Percentiles rank a stretch among this genome's conserved stretches.
These are phyloP conservation scores for Pelochelys cantorii DNA, from an alignment of 2,797 vertebrate genomes.

Conservation along the genomic window DNA sequence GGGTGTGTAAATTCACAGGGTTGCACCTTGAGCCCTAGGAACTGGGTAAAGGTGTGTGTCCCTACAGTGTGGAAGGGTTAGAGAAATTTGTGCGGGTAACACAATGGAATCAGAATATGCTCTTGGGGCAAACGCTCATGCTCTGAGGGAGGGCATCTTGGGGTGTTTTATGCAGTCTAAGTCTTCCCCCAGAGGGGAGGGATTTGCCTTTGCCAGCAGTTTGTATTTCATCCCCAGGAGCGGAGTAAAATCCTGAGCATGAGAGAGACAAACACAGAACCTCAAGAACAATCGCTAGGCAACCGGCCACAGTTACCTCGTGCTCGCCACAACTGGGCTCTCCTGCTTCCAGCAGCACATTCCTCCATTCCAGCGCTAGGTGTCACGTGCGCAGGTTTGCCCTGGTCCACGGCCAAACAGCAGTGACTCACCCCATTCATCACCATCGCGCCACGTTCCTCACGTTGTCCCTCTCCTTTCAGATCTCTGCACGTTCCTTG, in stretches of 20 bases:
- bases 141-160: not conserved
- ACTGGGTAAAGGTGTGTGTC: too few species aligned
- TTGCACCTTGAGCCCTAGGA: too few species aligned
- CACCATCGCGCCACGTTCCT: not conserved
- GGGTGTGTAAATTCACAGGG: too few species aligned
- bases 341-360: too few species aligned
- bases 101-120: not conserved
- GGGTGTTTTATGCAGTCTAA: not conserved
- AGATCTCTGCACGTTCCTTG: constrained; percentile 42
- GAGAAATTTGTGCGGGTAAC: too few species aligned
- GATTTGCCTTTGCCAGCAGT: not conserved
- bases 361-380: not conserved
- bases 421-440: not conserved
- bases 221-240: not conserved
- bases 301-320: not conserved
- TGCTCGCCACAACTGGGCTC: too few species aligned
- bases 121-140: not conserved
- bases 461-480: not conserved
- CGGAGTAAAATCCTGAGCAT: not conserved
- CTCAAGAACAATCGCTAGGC: not conserved
- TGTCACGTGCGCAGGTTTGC: too few species aligned
- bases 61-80: too few species aligned
- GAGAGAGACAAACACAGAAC: not conserved
- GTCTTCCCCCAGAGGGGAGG: not conserved
- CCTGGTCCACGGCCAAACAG: not conserved